Base-by-base conservation (phyloP, 2,888 invertebrate species). In the Agonum fuliginosum region DNA sequence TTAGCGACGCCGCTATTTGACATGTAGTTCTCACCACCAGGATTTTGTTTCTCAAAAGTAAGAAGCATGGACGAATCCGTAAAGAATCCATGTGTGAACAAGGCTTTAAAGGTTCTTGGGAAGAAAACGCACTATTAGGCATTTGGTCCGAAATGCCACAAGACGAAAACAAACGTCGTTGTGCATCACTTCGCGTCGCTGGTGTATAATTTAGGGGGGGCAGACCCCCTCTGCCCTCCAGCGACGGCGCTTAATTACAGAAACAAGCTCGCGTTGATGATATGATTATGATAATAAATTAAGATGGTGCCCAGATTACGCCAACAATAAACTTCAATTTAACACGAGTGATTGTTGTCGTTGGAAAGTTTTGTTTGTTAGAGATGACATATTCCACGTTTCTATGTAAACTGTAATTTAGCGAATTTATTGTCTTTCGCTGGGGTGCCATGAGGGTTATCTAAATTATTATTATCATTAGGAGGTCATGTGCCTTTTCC, bases 241-340 rank as follows among this genome's bases (percentile, higher is more conserved):
- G 30, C 34, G 20, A 17, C 48, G 37, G 22, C 12, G 19, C 67
- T 51, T 71, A 71, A 71, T 48, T 71, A 71, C 46, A 70, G 70
- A 48, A 48, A 71, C 71, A 71, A 70, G 70, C 46, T 22, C 27
- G 30, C 71, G 34, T 30, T 51, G 71, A 71, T 71, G 46, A 71
- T 71, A 71, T 71, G 48, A 46, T 71, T 71, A 71, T 71, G 71
- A 48, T 71, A 71, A 71, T 71, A 71, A 71, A 71, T 71, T 71
- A 71, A 48, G 71, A 71, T 71, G 48, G 48, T 51, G 51, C 20
- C 34, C 27, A 48, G 71, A 71, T 71, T 51, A 71, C 30, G 48
- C 30, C 48, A 48, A 51, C 51, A 71, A 71, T 71, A 71, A 48
- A 46, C 69, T 69, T 69, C 24, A 27, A 69, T 46, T 43, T 69